Base-by-base conservation (phyloP, 2,888 invertebrate species). In the Trissonchulus latispiculum region DNA sequence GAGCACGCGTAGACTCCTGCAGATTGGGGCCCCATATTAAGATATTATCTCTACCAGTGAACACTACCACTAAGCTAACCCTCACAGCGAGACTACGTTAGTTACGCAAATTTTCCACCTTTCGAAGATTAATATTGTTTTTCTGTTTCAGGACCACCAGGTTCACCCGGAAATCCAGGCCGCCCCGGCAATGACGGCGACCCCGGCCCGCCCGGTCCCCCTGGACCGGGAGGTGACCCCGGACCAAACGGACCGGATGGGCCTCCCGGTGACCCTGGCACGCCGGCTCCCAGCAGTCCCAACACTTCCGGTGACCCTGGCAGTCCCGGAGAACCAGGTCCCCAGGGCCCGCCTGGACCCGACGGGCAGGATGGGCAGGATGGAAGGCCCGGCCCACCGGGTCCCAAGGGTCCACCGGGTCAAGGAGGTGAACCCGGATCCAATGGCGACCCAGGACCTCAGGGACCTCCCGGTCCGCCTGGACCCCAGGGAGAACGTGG, bases 291-390 rank as follows among this genome's bases (percentile, higher is more conserved):
- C 3, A 33, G 66, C 3, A 29, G 31, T 71, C 29, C 72, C 15
- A 35, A 61, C 31, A 37, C 29, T 3, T 77, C 79, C 61, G 80
- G 80, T 73, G 77, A 78, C 74, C 73, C 76, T 67, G 80, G 80
- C 77, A 77, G 77, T 33, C 72, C 75, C 32, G 78, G 78, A 76
- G 68, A 71, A 31, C 35, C 18, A 18, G 72, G 72, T 15, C 70
- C 70, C n/a, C 72, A 76, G 32, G 79, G 78, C 71, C 75, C 76
- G 37, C 48, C 74, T 31, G 79, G 79, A 75, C 76, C 76, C 28
- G 73, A 61, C 8, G 80, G 77, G 70, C 62, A 72, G 23, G 62
- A 48, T 18, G 75, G 75, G 35, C 71, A 62, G 33, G 73, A 69
- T 33, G 72, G 72, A 2, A 8, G 33, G 8, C 3, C 69, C 3